Base-by-base conservation (phyloP, 2,797 vertebrate genomes). In the Ctenopoma kingsleyae region DNA sequence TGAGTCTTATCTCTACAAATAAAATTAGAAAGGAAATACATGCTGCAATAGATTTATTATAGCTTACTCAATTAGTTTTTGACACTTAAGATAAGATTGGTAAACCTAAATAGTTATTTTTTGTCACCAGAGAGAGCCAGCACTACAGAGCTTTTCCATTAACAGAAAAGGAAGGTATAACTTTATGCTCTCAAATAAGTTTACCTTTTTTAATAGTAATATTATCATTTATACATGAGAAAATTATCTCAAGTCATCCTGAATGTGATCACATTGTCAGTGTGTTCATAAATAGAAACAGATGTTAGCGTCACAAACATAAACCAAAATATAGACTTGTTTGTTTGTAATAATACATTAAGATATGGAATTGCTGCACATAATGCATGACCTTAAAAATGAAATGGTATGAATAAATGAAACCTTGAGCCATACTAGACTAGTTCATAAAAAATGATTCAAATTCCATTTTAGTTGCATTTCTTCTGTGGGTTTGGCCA, bases 181-280 rank as follows among this genome's bases (percentile, higher is more conserved):
- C 57, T 36, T 51, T 48, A 36, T 52, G 27, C 70, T 62, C 41
- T 78, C 15, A 70, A 66, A 74, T 70, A 72, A n/a, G 82, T 68
- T 75, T 25, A 74, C 68, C 71, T 79, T 80, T 55, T 84, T 81
- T 81, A 56, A 80, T 56, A 78, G 63, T 70, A 57, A 65, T 67
- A 41, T 32, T 30, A 72, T 64, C 43, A 77, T 65, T 50, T 54
- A 30, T 55, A 36, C 36, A 35, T 15, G 30, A 8, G 58, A 84
- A 81, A 81, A 80, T 73, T 44, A 75, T 59, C 67, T 79, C 38
- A 73, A n/a, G 35, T 25, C 50, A 5, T 41, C 46, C 60, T 67
- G 36, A 72, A 70, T 66, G 49, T 22, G 36, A 43, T 50, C 32
- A 20, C 51, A 72, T 55, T 70, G 47, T 63, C 54, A 19, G 35